Evolutionary conservation across 2,888 invertebrate genomes (phyloP).

Genomic region (Drosophila borealis): DNA sequence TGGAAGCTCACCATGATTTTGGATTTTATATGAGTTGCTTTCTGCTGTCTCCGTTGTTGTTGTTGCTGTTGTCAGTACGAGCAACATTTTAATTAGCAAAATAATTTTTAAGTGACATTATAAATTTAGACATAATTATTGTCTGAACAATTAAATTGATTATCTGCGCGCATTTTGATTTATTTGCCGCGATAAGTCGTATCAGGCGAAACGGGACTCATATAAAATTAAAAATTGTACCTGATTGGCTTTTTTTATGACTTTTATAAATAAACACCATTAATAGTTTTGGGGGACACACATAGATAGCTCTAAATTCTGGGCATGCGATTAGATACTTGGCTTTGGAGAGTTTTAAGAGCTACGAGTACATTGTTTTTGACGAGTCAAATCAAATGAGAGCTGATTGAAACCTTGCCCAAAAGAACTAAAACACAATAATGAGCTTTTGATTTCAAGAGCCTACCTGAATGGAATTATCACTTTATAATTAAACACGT

Average conservation of each 20-base stretch:
- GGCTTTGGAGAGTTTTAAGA: conserved; percentile 11
- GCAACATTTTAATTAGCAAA: conserved; percentile 76
- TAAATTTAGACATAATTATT: conserved; percentile 79
- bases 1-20: conserved; percentile 70
- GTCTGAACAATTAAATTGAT: conserved; percentile 76
- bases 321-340: conserved; percentile 56
- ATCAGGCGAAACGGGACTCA: conserved; percentile 38
- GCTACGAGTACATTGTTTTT: conserved; percentile 16
- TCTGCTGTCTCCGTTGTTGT: conserved; percentile 6
- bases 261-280: conserved; percentile 49
- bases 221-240: conserved; percentile 46
- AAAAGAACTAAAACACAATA: conserved; percentile 3
- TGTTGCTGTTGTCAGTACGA: conserved; percentile 31
- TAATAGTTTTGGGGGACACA: conserved; percentile 46
- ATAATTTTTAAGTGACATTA: conserved; percentile 77
- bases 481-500: neutral
- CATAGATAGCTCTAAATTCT: conserved; percentile 50
- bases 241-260: conserved; percentile 32
- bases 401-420: neutral
- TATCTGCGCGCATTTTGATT: conserved; percentile 68
- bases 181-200: conserved; percentile 61
- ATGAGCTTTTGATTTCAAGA: conserved; percentile 11
- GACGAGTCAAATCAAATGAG: neutral
- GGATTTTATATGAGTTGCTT: conserved; percentile 44
- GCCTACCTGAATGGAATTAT: neutral